Percentiles rank a stretch among this genome's conserved stretches.
Evolutionary conservation across 1,140 invertebrate species (phyloP).

Genomic region (Drosophila persimilis): DNA sequence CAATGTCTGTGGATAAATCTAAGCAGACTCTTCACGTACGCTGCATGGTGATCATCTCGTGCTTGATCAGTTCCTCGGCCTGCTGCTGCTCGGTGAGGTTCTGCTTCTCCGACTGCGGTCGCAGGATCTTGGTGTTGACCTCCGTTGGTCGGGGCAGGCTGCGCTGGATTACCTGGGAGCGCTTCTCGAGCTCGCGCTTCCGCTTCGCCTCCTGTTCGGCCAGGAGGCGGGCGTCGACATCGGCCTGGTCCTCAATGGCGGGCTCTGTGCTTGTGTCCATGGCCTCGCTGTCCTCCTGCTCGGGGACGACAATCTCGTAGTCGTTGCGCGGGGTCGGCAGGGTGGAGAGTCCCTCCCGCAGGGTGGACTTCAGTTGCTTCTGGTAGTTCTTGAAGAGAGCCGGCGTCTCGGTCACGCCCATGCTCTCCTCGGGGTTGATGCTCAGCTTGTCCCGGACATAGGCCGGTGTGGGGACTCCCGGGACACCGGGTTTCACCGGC

Average conservation of each 20-base stretch:
- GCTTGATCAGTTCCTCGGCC: conserved; percentile 98
- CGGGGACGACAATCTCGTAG: conserved; percentile 98
- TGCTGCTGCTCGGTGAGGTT: conserved; percentile 94
- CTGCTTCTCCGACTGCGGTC: conserved; percentile 88
- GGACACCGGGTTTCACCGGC: conserved; percentile 67
- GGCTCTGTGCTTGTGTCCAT: conserved; percentile 83
- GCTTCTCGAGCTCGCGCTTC: conserved; percentile 87
- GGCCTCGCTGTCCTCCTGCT: conserved; percentile 88
- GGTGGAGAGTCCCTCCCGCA: conserved; percentile 88
- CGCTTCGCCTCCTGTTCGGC: conserved; percentile 69
- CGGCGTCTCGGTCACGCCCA: conserved; percentile 88
- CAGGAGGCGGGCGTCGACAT: conserved; percentile 89
- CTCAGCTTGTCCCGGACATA: conserved; percentile 95
- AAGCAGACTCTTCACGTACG: conserved; percentile 63
- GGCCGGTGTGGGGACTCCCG: conserved; percentile 66
- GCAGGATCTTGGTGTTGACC: conserved; percentile 91
- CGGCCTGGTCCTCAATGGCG: conserved; percentile 92
- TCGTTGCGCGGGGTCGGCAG: conserved; percentile 97
- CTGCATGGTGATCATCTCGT: conserved; percentile 98
- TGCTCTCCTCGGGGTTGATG: conserved; percentile 94
- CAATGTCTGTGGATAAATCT: neutral
- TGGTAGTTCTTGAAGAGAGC: conserved; percentile 86
- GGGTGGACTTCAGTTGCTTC: conserved; percentile 89
- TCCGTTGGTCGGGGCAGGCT: conserved; percentile 94
- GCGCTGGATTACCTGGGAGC: conserved; percentile 95